These are phyloP conservation scores for Plutella xylostella DNA, from an alignment of 2,888 invertebrate species.

Conservation along the genomic window DNA sequence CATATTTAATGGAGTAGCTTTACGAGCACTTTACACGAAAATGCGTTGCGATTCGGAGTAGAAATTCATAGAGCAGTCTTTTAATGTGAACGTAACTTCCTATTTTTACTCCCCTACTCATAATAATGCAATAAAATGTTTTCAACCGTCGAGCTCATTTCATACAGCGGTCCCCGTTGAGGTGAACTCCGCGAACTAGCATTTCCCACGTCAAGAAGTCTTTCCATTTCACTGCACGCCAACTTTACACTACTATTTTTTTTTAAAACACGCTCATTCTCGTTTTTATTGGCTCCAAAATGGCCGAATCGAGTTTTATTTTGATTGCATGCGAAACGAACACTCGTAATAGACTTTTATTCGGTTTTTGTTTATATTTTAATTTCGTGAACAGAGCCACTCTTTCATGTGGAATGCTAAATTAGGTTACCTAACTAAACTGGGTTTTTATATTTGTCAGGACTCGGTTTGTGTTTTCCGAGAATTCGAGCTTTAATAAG, in stretches of 20 bases:
- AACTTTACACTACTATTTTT: background rate
- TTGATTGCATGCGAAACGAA: constrained; percentile 8
- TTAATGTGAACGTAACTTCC: too few species aligned
- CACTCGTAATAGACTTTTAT: constrained; percentile 11
- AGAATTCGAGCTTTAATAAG: too few species aligned
- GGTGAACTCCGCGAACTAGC: constrained; percentile 14
- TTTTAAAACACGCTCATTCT: background rate
- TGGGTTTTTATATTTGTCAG: too few species aligned
- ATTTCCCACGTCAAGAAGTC: constrained; percentile 10
- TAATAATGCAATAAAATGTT: constrained; percentile 40
- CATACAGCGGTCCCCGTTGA: constrained; percentile 21
- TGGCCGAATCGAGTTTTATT: background rate
- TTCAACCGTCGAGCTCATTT: constrained; percentile 28
- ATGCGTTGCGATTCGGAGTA: too few species aligned
- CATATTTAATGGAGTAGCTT: too few species aligned
- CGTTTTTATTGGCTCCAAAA: constrained; percentile 1
- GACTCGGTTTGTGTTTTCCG: too few species aligned
- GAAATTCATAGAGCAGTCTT: too few species aligned
- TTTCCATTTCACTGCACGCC: background rate
- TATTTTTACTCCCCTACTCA: too few species aligned
- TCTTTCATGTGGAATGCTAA: too few species aligned
- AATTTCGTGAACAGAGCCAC: background rate
- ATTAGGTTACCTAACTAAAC: too few species aligned
- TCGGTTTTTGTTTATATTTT: constrained; percentile 1
- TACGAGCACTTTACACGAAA: too few species aligned